phyloP scores from a whole-genome alignment of 2,113 vertebrate genomes.

The Prunella himalayana region DNA sequence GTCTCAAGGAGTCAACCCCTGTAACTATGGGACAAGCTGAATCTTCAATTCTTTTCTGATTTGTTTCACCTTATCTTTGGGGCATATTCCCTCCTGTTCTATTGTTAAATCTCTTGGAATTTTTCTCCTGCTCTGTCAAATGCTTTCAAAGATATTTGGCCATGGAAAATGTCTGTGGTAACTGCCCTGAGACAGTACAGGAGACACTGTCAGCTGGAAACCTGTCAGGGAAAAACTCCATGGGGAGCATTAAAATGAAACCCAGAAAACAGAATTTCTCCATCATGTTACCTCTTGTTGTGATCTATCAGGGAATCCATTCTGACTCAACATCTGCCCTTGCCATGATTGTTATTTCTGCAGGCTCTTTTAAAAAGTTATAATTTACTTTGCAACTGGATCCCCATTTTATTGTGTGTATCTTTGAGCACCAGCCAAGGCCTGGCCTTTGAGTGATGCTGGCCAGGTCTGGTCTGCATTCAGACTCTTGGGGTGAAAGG shows the following conservation, averaged over 20 bases:
- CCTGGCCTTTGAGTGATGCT: not conserved
- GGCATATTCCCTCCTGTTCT: not conserved
- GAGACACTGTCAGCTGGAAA: not conserved
- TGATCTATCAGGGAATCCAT: not conserved
- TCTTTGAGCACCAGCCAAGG: not conserved
- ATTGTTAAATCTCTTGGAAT: not conserved
- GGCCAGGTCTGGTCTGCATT: not conserved
- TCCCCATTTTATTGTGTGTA: not conserved
- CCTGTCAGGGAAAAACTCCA: not conserved
- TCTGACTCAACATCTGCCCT: not conserved
- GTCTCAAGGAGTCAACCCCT: not conserved
- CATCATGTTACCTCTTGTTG: not conserved
- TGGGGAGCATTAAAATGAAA: not conserved
- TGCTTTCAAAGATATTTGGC: not conserved
- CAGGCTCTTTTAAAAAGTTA: not conserved
- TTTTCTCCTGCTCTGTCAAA: not conserved
- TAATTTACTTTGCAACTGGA: constrained; percentile 9
- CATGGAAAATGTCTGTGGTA: not conserved
- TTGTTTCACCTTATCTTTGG: not conserved
- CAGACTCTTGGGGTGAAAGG: not conserved
- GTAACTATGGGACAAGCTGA: not conserved
- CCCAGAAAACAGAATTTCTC: not conserved
- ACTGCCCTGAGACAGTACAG: not conserved
- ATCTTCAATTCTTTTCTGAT: not conserved
- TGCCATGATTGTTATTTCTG: not conserved